These are phyloP conservation scores for Ganaspis brasiliensis DNA, from an alignment of 2,888 invertebrate genomes.

Conservation along the genomic window DNA sequence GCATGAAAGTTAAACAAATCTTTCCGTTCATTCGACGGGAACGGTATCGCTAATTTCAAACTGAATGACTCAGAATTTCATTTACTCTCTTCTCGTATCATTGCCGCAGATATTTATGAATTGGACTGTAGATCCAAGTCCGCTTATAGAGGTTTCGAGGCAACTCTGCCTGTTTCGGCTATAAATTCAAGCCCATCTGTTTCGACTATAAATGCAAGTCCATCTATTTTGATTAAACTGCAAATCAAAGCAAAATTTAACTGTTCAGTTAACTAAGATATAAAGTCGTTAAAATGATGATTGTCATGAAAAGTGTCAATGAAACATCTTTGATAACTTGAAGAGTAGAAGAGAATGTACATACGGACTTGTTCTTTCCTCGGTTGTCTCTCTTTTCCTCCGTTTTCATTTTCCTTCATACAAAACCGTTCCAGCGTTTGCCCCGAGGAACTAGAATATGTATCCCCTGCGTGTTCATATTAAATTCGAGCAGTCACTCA, in stretches of 20 bases:
- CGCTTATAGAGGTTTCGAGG: too few species aligned
- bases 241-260: too few species aligned
- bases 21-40: constrained; percentile 14
- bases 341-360: not conserved
- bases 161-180: too few species aligned
- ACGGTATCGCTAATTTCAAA: constrained; percentile 21
- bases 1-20: constrained; percentile 29
- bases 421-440: constrained; percentile 35
- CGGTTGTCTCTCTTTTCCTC: constrained; percentile 25
- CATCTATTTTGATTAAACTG: too few species aligned
- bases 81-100: not conserved
- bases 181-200: too few species aligned
- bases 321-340: not conserved
- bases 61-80: not conserved
- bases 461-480: constrained; percentile 38
- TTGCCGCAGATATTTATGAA: too few species aligned
- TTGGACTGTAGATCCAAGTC: too few species aligned
- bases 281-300: too few species aligned
- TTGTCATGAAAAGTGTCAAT: not conserved
- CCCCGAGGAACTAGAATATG: constrained; percentile 26
- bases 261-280: too few species aligned
- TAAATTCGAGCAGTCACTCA: constrained; percentile 50
- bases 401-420: constrained; percentile 32
- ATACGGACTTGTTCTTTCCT: constrained; percentile 14
- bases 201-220: too few species aligned